Evolutionary conservation across 2,113 vertebrate species (phyloP).

Genomic region (Plecotus auritus): DNA sequence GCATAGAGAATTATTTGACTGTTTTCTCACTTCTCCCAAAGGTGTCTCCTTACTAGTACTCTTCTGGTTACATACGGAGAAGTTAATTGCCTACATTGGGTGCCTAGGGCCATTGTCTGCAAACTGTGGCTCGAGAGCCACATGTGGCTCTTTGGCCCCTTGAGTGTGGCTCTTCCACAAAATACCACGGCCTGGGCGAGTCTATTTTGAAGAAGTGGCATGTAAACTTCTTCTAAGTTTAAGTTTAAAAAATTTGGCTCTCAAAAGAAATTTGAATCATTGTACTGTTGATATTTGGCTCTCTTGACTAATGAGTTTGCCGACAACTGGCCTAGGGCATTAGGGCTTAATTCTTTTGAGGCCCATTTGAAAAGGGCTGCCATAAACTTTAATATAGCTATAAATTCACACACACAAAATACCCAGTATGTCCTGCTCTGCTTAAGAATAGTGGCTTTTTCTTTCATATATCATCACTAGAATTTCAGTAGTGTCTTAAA

Average conservation of each 20-base stretch:
- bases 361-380: not conserved
- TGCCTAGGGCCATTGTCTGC: not conserved
- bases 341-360: constrained; percentile 20
- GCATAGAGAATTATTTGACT: not conserved
- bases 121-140: too few species aligned
- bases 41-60: not conserved
- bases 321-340: not conserved
- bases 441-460: not conserved
- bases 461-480: not conserved
- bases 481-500: not conserved
- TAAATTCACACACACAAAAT: not conserved
- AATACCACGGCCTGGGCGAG: too few species aligned
- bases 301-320: too few species aligned
- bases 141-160: too few species aligned
- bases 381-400: not conserved
- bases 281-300: too few species aligned
- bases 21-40: not conserved
- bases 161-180: too few species aligned
- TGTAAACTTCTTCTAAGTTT: too few species aligned
- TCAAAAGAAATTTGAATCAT: too few species aligned
- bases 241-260: too few species aligned
- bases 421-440: not conserved
- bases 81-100: not conserved
- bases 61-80: not conserved
- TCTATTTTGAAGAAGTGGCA: too few species aligned